These are phyloP conservation scores for Melanotus villosus DNA, from an alignment of 2,888 invertebrate genomes.

Conservation along the genomic window DNA sequence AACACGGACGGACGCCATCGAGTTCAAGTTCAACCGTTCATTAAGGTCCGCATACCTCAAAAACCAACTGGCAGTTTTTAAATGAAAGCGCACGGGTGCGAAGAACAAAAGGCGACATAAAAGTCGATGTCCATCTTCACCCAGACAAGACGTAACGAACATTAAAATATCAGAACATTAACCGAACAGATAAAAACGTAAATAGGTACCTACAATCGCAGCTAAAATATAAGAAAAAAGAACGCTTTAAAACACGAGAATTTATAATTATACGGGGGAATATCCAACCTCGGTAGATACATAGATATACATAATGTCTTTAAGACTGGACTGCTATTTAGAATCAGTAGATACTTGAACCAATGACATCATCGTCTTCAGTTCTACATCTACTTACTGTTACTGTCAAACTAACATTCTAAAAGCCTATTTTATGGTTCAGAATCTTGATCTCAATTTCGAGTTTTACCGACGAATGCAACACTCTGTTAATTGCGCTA, in stretches of 20 bases:
- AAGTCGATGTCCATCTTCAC: constrained; percentile 13
- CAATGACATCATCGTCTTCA: neutral
- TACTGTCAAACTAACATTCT: no score
- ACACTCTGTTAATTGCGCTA: constrained; percentile 29
- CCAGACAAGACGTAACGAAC: neutral
- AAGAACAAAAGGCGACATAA: constrained; percentile 17
- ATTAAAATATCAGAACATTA: neutral
- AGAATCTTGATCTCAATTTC: constrained; percentile 14
- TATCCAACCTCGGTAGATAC: neutral
- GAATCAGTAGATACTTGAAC: neutral
- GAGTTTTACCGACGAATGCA: constrained; percentile 12
- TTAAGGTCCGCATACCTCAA: constrained; percentile 37
- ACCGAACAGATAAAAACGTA: no score
- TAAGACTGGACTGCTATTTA: neutral
- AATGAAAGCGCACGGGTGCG: constrained; percentile 8
- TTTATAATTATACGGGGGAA: neutral
- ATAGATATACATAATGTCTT: no score
- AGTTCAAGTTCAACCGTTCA: constrained; percentile 43
- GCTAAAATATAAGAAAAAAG: no score
- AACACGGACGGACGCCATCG: constrained; percentile 41
- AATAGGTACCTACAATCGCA: no score
- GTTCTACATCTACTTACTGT: no score
- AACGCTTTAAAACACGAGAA: neutral
- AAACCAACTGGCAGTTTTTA: constrained; percentile 28
- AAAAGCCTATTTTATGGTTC: neutral